Evolutionary conservation across 2,888 invertebrate genomes (phyloP).

Genomic region (Stegana nigrithorax): DNA sequence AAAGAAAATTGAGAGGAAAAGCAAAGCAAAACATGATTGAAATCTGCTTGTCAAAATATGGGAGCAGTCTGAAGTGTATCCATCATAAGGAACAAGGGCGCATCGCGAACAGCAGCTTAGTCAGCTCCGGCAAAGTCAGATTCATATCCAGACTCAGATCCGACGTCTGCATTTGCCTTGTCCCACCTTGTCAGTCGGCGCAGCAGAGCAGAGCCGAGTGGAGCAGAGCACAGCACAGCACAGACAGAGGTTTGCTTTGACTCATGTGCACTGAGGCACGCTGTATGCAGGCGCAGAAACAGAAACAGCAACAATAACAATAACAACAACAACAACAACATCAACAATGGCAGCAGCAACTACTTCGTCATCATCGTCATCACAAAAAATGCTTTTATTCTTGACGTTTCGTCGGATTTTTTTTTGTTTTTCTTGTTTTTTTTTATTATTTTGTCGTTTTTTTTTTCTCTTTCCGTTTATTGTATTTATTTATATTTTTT

Average conservation of each 20-base stretch:
- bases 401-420: background rate
- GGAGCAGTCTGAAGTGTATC: conserved; percentile 40
- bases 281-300: no score
- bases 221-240: background rate
- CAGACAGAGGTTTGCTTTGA: background rate
- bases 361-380: background rate
- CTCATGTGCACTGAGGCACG: background rate
- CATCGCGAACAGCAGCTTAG: conserved; percentile 11
- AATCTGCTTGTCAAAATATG: conserved; percentile 40
- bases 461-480: background rate
- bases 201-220: background rate
- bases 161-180: no score
- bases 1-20: background rate
- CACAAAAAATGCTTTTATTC: background rate
- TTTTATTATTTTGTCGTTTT: background rate
- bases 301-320: no score
- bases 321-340: background rate
- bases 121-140: no score
- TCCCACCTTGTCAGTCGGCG: no score
- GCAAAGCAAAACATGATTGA: conserved; percentile 28
- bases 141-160: no score
- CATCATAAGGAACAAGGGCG: no score
- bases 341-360: background rate
- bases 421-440: background rate
- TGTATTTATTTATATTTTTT: background rate